Base-by-base conservation (phyloP, 2,888 invertebrate species). In the Heteromurus nitidus region DNA sequence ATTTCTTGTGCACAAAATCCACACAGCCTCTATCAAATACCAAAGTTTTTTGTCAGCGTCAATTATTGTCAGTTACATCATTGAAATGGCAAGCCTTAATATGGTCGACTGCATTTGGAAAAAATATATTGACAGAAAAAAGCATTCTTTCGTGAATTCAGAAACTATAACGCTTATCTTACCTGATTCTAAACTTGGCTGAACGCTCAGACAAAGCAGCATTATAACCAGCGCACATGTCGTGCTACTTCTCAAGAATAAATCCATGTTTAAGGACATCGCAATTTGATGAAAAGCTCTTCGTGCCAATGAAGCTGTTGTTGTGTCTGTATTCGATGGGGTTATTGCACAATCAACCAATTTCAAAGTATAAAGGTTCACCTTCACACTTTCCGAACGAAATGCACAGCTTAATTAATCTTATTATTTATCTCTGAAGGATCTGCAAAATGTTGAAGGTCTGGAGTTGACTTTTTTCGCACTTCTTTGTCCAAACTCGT, bases 341-440 rank as follows among this genome's bases (percentile, higher is more conserved):
- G 18, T n/a, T 28, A 20, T 13, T 36, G 18, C 65, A 44, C 36
- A 44, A 44, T 44, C 18, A 26, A 16, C 44, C 65, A 24, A 16
- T 18, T 68, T 50, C 26, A 68, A 50, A 22, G 18, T 31, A n/a
- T n/a, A 65, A n/a, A 22, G 68, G 16, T 68, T 68, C 68, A 68
- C 68, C 68, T 68, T 68, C 68, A 68, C 68, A 68, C 28, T 65
- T 65, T 58, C 22, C 30, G 13, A 62, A 31, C 62, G 31, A 31
- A 28, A 31, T n/a, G n/a, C n/a, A n/a, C 11, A 16, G 30, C 9
- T 5, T n/a, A 58, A 58, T 24, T 50, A 20, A 26, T 30, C 5
- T 2, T 53, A 18, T 36, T 30, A 36, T 36, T 58, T 64, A 64
- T 58, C 22, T 22, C n/a, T 50, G 68, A 68, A 68, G 68, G 68